phyloP scores from a whole-genome alignment of 2,797 vertebrate genomes.

The Amphiprion clarkii region DNA sequence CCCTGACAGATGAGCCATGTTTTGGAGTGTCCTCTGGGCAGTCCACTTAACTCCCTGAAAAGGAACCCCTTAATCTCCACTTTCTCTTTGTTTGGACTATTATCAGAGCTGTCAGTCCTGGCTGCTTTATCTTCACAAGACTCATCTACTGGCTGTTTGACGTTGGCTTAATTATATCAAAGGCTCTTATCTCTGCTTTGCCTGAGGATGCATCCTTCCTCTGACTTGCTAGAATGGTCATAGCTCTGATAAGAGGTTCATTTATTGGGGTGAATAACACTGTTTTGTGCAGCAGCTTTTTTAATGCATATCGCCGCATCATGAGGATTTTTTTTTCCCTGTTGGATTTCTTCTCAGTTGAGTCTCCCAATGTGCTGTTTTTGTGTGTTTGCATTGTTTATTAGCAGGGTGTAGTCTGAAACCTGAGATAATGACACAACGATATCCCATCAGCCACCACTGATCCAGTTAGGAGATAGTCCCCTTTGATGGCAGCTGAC shows the following conservation, averaged over 20 bases:
- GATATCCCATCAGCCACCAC: conserved; percentile 40
- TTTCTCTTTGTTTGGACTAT: conserved; percentile 84
- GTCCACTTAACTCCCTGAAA: conserved; percentile 82
- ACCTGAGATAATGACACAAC: conserved; percentile 46
- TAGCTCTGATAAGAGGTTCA: conserved; percentile 46
- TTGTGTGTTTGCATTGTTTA: conserved; percentile 34
- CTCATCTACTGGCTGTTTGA: conserved; percentile 79
- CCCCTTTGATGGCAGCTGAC: conserved; percentile 65
- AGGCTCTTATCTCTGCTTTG: conserved; percentile 76
- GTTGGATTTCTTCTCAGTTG: conserved; percentile 7
- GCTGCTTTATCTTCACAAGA: conserved; percentile 79
- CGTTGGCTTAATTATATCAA: conserved; percentile 81
- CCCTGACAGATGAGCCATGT: conserved; percentile 81
- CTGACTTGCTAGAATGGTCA: conserved; percentile 43
- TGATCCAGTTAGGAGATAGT: conserved; percentile 54
- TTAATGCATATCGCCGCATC: conserved; percentile 8
- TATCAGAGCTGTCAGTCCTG: conserved; percentile 81
- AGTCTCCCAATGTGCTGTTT: conserved; percentile 1
- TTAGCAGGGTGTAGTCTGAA: conserved; percentile 46
- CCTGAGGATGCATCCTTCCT: conserved; percentile 74
- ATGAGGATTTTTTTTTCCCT: conserved; percentile 1
- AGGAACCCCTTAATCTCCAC: conserved; percentile 83
- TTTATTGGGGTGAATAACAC: conserved; percentile 41
- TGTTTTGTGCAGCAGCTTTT: conserved; percentile 14
- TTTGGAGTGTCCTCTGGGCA: conserved; percentile 78